Evolutionary conservation across 2,888 invertebrate species (phyloP).

Genomic region (Drosophila austrosaltans): DNA sequence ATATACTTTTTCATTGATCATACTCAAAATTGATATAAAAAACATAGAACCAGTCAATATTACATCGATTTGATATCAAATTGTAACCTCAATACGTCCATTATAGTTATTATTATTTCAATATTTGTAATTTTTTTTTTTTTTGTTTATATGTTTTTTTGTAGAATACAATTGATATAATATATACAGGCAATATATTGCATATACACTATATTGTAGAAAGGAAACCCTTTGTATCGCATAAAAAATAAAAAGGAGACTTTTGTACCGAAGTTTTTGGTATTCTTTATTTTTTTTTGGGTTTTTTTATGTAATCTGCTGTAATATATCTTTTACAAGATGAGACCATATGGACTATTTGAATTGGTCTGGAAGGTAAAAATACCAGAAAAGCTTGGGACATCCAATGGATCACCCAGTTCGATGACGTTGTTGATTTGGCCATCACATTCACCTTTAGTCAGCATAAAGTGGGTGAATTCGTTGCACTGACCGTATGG

Average conservation of each 20-base stretch:
- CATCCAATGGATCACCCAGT: conserved; percentile 56
- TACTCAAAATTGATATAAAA: conserved; percentile 1
- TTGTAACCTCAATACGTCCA: conserved; percentile 39
- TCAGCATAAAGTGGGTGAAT: conserved; percentile 37
- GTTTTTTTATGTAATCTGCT: not conserved
- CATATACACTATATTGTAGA: conserved; percentile 20
- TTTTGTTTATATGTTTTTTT: conserved; percentile 23
- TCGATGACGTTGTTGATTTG: not conserved
- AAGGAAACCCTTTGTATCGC: conserved; percentile 57
- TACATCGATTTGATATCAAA: conserved; percentile 21
- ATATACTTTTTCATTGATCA: not conserved
- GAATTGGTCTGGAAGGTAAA: conserved; percentile 50
- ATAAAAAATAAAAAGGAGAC: conserved; percentile 14
- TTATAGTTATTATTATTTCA: conserved; percentile 1
- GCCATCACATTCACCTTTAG: conserved; percentile 30
- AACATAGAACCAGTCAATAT: conserved; percentile 19
- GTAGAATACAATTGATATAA: conserved; percentile 42
- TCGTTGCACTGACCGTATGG: conserved; percentile 45
- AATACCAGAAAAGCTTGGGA: conserved; percentile 38
- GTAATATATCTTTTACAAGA: not conserved
- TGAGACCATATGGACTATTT: conserved; percentile 19
- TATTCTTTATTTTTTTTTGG: not conserved
- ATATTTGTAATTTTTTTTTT: not conserved
- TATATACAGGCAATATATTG: conserved; percentile 25
- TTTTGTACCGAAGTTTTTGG: conserved; percentile 3